Conservation (phyloP, 1,140 invertebrate species). For the Drosophila setifemur region DNA sequence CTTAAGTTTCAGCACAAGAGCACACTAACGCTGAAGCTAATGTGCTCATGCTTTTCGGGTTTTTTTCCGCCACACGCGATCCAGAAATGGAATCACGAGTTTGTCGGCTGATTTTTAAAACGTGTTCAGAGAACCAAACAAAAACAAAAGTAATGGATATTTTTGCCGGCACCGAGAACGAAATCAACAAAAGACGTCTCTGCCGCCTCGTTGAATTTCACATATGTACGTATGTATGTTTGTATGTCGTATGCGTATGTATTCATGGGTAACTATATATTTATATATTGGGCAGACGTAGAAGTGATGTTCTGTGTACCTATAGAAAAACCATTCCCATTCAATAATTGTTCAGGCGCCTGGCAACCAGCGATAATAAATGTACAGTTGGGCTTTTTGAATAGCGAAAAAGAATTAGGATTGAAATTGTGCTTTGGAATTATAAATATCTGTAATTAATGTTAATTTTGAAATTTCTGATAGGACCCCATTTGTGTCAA, state of each 20-base stretch:
- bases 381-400: neutral
- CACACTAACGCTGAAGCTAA: too few species aligned
- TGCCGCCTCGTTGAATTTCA: constrained; percentile 22
- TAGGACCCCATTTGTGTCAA: neutral
- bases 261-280: neutral
- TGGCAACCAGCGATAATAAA: constrained; percentile 14
- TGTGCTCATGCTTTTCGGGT: too few species aligned
- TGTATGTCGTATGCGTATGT: neutral
- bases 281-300: neutral
- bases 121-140: constrained; percentile 26
- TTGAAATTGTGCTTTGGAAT: too few species aligned
- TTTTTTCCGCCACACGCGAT: constrained; percentile 27
- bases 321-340: constrained; percentile 13
- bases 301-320: neutral
- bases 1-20: constrained; percentile 2
- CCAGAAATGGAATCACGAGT: constrained; percentile 40
- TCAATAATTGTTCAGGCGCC: constrained; percentile 2
- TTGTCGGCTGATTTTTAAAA: constrained; percentile 55
- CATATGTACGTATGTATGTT: neutral
- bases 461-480: too few species aligned
- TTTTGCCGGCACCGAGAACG: constrained; percentile 4
- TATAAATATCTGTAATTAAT: too few species aligned
- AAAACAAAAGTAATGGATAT: constrained; percentile 1
- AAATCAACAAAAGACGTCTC: constrained; percentile 8
- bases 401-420: too few species aligned